Evolutionary conservation across 2,797 vertebrate species (phyloP).

Genomic region (Clarias fuscus): DNA sequence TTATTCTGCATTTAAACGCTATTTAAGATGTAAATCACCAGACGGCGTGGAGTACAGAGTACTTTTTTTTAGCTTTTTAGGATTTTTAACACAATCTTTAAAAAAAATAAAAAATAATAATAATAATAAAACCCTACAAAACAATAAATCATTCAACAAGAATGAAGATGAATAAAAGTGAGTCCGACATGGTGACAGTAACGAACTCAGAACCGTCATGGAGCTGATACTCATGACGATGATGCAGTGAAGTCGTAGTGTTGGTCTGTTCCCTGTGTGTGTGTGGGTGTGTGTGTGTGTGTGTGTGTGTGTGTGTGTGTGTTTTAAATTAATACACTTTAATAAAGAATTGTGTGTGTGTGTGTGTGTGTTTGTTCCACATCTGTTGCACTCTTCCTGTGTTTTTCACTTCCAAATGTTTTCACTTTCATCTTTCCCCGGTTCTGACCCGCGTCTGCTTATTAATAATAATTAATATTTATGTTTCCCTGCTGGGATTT

Average conservation of each 20-base stretch:
- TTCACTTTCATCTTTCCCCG: not conserved
- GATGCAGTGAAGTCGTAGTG: not conserved
- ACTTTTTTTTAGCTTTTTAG: not conserved
- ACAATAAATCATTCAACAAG: not conserved
- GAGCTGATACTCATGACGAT: not conserved
- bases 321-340: not conserved
- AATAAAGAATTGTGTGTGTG: too few relatives aligned
- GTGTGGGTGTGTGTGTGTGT: too few relatives aligned
- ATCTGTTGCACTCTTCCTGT: not conserved
- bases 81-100: not conserved
- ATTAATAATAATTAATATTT: not conserved
- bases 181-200: not conserved
- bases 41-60: not conserved
- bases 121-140: not conserved
- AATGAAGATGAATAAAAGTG: too few relatives aligned
- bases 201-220: not conserved
- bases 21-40: not conserved
- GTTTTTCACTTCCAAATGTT: not conserved
- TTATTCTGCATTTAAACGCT: not conserved
- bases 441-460: not conserved
- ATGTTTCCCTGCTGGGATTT: not conserved
- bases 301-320: too few relatives aligned
- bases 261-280: not conserved
- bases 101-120: not conserved
- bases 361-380: not conserved